Percentiles rank a stretch among this genome's conserved stretches.
Conservation (phyloP, 2,113 vertebrate species). For the Micronycteris hirsuta region DNA sequence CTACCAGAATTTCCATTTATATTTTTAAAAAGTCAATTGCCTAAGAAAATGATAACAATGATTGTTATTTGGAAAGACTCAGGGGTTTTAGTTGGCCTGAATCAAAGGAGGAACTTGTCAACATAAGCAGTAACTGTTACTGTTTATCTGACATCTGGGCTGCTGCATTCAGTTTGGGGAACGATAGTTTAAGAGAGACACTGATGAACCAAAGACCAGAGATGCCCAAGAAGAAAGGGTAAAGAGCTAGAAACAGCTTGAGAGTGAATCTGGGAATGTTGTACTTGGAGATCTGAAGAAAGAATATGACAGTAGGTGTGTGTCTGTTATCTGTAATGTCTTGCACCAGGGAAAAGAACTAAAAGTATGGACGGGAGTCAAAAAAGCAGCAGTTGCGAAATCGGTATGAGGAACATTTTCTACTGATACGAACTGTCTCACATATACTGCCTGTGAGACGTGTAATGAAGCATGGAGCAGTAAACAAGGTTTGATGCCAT, state of each 20-base stretch:
- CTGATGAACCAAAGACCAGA: background rate
- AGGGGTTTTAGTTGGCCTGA: background rate
- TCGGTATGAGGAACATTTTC: background rate
- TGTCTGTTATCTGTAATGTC: background rate
- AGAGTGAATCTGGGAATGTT: background rate
- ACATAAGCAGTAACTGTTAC: background rate
- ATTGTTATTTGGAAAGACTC: background rate
- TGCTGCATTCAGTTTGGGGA: background rate
- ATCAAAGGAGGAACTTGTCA: background rate
- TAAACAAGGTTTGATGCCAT: no score
- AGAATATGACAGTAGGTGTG: background rate
- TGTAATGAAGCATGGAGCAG: no score
- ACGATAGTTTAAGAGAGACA: background rate
- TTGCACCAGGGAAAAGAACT: background rate
- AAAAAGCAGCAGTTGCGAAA: background rate
- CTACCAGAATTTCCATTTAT: background rate
- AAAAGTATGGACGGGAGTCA: background rate
- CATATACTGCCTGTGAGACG: no score
- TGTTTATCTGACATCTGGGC: background rate
- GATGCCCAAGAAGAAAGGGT: background rate
- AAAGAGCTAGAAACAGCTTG: background rate
- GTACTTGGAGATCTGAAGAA: slow-evolving; percentile 24
- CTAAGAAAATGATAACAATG: background rate
- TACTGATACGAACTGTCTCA: no score
- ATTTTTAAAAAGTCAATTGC: no score